phyloP scores from a whole-genome alignment of 2,888 invertebrate species.

The Bellardia pandia region DNA sequence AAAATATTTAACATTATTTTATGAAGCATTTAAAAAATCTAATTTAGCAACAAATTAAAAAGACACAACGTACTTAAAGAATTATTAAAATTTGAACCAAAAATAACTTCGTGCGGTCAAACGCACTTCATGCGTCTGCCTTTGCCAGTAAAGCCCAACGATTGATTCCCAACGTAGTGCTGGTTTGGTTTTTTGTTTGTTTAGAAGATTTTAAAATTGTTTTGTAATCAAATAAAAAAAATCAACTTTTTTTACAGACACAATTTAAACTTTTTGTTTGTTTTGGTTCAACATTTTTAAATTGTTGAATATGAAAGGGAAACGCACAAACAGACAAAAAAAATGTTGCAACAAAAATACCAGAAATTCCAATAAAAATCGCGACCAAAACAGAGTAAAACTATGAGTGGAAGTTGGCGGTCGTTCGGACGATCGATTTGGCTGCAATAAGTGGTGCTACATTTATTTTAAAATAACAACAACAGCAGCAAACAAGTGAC shows the following conservation, averaged over 20 bases:
- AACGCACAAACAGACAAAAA: slow-evolving; percentile 49
- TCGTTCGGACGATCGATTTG: slow-evolving; percentile 15
- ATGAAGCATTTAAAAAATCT: slow-evolving; percentile 64
- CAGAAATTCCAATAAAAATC: slow-evolving; percentile 73
- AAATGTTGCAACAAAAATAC: slow-evolving; percentile 72
- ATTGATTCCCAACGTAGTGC: slow-evolving; percentile 19
- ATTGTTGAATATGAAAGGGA: slow-evolving; percentile 71
- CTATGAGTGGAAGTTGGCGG: slow-evolving; percentile 52
- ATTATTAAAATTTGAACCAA: slow-evolving; percentile 72
- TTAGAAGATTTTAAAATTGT: slow-evolving; percentile 66
- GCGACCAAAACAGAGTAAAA: slow-evolving; percentile 71
- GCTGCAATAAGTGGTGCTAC: slow-evolving; percentile 12
- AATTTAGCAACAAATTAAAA: slow-evolving; percentile 71
- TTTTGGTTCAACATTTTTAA: slow-evolving; percentile 63
- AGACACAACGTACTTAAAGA: slow-evolving; percentile 61
- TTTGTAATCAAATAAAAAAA: slow-evolving; percentile 67
- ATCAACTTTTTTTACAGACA: slow-evolving; percentile 49
- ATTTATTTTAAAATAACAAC: slow-evolving; percentile 50
- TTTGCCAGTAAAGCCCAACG: slow-evolving; percentile 9
- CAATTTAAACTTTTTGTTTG: slow-evolving; percentile 52
- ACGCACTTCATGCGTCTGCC: slow-evolving; percentile 75
- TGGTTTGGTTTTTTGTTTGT: slow-evolving; percentile 37
- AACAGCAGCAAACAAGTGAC: slow-evolving; percentile 47
- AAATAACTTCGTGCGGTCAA: slow-evolving; percentile 73
- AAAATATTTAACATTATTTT: slow-evolving; percentile 22